Evolutionary conservation across 2,888 invertebrate genomes (phyloP).

Genomic region (Pilophorus perplexus): DNA sequence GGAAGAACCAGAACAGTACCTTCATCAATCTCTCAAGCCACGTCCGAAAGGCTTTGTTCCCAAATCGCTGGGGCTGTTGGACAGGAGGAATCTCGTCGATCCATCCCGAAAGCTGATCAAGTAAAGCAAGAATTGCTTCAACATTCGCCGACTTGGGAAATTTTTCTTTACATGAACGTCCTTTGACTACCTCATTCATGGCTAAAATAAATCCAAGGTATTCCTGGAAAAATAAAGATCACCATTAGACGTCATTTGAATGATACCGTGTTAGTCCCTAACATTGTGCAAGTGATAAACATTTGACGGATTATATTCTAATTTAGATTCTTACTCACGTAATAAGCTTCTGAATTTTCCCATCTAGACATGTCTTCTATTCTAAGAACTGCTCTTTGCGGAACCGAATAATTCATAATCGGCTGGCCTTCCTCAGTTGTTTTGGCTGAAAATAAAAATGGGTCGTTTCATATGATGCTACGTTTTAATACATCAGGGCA

Average conservation of each 20-base stretch:
- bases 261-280: too few species aligned
- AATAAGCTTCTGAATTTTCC: slow-evolving; percentile 37
- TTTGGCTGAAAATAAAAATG: slow-evolving; percentile 12
- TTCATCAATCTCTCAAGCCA: slow-evolving; percentile 70
- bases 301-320: background rate
- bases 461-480: background rate
- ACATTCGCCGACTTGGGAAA: slow-evolving; percentile 57
- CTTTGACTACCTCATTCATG: slow-evolving; percentile 80
- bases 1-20: too few species aligned
- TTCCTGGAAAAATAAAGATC: slow-evolving; percentile 58
- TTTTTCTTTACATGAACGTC: slow-evolving; percentile 61
- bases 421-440: background rate
- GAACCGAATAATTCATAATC: background rate
- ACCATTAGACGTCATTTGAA: background rate
- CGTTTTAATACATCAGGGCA: background rate
- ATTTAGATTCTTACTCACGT: slow-evolving; percentile 22
- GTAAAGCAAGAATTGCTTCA: slow-evolving; percentile 61
- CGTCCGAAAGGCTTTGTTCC: slow-evolving; percentile 84
- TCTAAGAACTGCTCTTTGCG: slow-evolving; percentile 22
- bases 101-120: slow-evolving; percentile 69
- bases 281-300: background rate
- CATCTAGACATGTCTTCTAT: slow-evolving; percentile 36
- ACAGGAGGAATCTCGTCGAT: slow-evolving; percentile 83
- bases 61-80: slow-evolving; percentile 93
- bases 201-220: slow-evolving; percentile 83